A percentile compares a stretch with the other conserved stretches of the same genome.
These are phyloP conservation scores for Numenius phaeopus DNA, from an alignment of 2,797 vertebrate species.

Conservation along the genomic window DNA sequence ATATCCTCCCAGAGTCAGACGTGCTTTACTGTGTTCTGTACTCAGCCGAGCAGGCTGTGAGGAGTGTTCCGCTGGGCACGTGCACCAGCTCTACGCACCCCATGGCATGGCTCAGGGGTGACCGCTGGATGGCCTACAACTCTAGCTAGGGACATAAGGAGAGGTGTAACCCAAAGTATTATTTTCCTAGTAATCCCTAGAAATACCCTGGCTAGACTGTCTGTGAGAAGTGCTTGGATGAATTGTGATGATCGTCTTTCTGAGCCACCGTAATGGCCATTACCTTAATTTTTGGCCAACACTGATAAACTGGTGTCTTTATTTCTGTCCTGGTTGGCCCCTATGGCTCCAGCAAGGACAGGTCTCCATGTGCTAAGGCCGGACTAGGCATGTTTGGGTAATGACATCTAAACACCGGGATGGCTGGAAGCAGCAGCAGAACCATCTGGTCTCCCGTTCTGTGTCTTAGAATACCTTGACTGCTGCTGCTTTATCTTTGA, in stretches of 20 bases:
- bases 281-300: neutral
- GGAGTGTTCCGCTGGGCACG: neutral
- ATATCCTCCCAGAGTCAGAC: neutral
- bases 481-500: neutral
- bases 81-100: neutral
- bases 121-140: neutral
- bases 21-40: neutral
- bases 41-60: neutral
- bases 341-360: neutral
- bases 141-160: neutral
- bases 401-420: neutral
- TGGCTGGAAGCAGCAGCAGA: neutral
- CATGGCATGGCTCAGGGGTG: neutral
- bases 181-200: neutral
- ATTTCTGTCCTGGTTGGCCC: neutral
- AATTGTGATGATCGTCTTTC: neutral
- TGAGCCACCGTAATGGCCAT: neutral
- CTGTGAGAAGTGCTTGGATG: neutral
- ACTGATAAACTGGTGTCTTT: neutral
- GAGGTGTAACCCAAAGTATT: neutral
- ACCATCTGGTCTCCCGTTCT: neutral
- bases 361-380: neutral
- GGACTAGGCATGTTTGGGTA: neutral
- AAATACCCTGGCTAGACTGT: neutral
- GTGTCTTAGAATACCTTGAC: neutral